Evolutionary conservation across 2,888 invertebrate species (phyloP).

Genomic region (Amiota communis): DNA sequence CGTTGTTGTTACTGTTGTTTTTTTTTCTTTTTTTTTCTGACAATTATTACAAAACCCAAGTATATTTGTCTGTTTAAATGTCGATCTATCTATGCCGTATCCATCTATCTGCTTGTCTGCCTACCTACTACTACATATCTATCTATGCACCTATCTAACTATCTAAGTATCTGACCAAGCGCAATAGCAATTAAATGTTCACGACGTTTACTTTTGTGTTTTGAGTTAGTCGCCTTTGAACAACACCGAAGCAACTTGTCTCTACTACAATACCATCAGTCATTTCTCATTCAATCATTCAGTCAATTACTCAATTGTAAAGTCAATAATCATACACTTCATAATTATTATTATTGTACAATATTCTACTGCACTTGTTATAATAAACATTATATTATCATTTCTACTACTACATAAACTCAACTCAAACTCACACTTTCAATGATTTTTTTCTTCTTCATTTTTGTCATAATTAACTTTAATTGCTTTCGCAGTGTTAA

Average conservation of each 20-base stretch:
- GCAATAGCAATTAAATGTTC: constrained; percentile 12
- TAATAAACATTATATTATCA: constrained; percentile 10
- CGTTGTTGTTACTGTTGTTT: constrained; percentile 18
- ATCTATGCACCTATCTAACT: too few relatives aligned
- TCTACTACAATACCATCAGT: not conserved
- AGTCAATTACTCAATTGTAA: constrained; percentile 17
- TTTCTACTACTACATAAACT: not conserved
- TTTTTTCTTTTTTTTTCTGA: constrained; percentile 34
- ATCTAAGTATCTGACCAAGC: not conserved
- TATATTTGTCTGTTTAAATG: constrained; percentile 5
- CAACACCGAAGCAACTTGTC: not conserved
- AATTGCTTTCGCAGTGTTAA: not conserved
- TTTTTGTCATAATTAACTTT: constrained; percentile 11
- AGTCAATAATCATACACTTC: constrained; percentile 19
- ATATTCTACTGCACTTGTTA: not conserved
- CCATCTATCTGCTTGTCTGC: too few relatives aligned
- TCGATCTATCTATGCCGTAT: too few relatives aligned
- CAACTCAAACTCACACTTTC: not conserved
- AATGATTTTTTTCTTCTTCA: constrained; percentile 3
- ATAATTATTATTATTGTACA: constrained; percentile 5
- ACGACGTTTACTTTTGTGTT: not conserved
- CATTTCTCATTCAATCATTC: not conserved
- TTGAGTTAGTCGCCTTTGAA: constrained; percentile 9
- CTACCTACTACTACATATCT: too few relatives aligned
- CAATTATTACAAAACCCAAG: constrained; percentile 31